Percentiles rank a stretch among this genome's conserved stretches.
Conservation (phyloP, 2,888 invertebrate species). For the Cephus rjabovi region DNA sequence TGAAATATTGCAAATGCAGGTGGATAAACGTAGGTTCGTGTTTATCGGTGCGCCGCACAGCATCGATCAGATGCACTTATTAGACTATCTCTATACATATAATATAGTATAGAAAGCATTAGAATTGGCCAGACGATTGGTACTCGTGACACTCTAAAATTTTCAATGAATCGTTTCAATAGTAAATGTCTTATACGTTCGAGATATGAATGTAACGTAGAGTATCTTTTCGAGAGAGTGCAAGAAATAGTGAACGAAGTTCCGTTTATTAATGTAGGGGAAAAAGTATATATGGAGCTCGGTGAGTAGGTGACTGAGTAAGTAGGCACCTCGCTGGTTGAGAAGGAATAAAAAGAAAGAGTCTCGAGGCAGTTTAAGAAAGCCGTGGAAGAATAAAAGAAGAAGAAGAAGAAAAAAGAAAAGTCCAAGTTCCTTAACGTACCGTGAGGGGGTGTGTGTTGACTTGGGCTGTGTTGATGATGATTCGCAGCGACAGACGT, state of each 20-base stretch:
- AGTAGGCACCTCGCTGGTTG: conserved; percentile 4
- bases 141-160: not conserved
- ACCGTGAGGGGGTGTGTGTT: conserved; percentile 62
- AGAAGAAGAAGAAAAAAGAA: not conserved
- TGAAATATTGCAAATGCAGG: conserved; percentile 11
- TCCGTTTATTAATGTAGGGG: no score
- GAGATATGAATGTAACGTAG: not conserved
- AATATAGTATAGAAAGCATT: not conserved
- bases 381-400: not conserved
- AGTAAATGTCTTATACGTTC: not conserved
- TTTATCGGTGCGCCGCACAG: not conserved
- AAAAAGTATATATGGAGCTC: no score
- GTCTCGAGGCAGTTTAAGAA: not conserved
- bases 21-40: not conserved
- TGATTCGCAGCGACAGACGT: conserved; percentile 56
- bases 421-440: conserved; percentile 31
- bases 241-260: not conserved
- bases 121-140: not conserved
- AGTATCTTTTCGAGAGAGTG: not conserved
- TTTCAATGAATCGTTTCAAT: not conserved
- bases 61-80: not conserved
- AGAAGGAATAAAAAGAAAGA: conserved; percentile 9
- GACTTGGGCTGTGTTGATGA: conserved; percentile 62
- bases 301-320: not conserved
- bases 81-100: not conserved